phyloP scores from a whole-genome alignment of 2,888 invertebrate species.

The Bimastos eiseni region DNA sequence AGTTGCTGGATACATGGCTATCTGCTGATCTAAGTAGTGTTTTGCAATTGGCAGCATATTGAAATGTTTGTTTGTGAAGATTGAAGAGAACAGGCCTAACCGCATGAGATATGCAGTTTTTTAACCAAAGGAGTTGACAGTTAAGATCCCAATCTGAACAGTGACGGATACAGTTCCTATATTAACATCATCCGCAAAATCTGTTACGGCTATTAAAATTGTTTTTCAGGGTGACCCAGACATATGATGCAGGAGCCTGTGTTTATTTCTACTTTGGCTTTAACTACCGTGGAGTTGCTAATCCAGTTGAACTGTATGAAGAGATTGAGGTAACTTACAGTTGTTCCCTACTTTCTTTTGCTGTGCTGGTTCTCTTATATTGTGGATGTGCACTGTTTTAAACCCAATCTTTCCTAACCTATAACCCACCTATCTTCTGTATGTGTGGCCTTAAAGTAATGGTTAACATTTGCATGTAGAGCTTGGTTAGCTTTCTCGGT shows the following conservation, averaged over 20 bases:
- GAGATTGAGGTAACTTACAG: constrained; percentile 72
- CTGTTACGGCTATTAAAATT: neutral
- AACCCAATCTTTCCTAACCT: neutral
- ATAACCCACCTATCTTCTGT: neutral
- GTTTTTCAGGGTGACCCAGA: constrained; percentile 78
- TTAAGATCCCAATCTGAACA: neutral
- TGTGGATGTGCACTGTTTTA: neutral
- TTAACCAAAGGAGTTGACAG: neutral
- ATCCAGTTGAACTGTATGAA: constrained; percentile 81
- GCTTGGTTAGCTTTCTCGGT: too few species aligned
- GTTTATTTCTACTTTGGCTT: constrained; percentile 92
- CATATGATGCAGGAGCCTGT: constrained; percentile 97
- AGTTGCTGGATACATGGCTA: neutral
- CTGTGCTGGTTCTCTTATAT: neutral
- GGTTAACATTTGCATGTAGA: too few species aligned
- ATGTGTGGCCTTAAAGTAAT: too few species aligned
- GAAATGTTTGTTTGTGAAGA: neutral
- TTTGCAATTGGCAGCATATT: neutral
- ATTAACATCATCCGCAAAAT: too few species aligned
- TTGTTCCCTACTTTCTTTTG: neutral
- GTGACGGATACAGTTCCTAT: too few species aligned
- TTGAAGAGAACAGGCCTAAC: neutral
- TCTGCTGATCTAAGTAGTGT: neutral
- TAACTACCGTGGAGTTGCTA: constrained; percentile 68
- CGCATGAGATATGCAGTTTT: neutral